These are phyloP conservation scores for Cataglyphis cursor DNA, from an alignment of 2,888 invertebrate genomes.

Conservation along the genomic window DNA sequence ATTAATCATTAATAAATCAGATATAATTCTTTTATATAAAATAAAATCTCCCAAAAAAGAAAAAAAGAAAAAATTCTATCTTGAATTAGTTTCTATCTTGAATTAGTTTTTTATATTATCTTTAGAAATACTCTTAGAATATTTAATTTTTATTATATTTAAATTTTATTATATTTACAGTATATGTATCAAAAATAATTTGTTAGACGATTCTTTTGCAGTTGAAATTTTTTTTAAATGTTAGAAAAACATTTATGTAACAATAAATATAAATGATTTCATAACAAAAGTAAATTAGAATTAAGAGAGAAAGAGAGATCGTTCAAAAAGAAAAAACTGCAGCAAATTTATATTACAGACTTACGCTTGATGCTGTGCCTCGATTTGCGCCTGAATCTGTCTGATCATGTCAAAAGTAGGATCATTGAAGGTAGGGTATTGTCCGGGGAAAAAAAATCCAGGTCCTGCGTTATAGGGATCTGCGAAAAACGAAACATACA, in stretches of 20 bases:
- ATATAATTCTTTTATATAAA: neutral
- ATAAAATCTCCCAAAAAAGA: neutral
- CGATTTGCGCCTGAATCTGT: conserved; percentile 73
- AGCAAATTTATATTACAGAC: conserved; percentile 52
- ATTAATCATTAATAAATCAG: neutral
- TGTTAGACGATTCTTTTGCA: neutral
- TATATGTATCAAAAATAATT: neutral
- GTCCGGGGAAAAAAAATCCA: conserved; percentile 34
- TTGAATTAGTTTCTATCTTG: neutral
- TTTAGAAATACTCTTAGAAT: neutral
- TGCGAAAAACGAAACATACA: conserved; percentile 7
- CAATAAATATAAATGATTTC: conserved; percentile 4
- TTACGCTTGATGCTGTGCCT: conserved; percentile 78
- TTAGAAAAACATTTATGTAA: neutral
- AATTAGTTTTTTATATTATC: neutral
- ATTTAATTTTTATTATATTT: too few species aligned
- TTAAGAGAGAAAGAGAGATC: neutral
- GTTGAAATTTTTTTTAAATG: neutral
- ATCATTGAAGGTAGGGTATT: conserved; percentile 32
- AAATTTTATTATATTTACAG: too few species aligned
- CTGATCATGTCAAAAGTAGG: conserved; percentile 59
- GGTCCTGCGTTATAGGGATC: conserved; percentile 44
- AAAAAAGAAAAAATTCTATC: neutral
- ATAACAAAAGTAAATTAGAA: conserved; percentile 1
- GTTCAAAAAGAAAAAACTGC: neutral